Percentiles rank a stretch among this genome's conserved stretches.
Conservation (phyloP, 2,888 invertebrate genomes). For the Diplolepis rosae region DNA sequence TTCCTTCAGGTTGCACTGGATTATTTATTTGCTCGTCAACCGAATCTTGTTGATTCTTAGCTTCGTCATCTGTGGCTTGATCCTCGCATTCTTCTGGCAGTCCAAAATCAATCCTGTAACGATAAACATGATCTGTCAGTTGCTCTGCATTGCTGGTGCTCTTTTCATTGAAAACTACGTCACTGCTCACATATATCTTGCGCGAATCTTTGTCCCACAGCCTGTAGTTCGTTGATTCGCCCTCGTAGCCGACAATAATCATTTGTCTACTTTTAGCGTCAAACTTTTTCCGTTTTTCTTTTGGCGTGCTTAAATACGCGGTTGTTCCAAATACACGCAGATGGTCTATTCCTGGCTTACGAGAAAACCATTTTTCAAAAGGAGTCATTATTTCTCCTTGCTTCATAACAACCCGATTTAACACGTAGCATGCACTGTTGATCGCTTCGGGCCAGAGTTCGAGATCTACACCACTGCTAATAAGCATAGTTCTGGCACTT, state of each 20-base stretch:
- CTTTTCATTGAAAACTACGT: too few species aligned
- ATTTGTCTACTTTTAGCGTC: constrained; percentile 23
- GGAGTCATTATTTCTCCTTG: constrained; percentile 28
- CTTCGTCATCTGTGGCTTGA: neutral
- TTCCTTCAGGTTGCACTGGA: neutral
- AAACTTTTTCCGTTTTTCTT: constrained; percentile 34
- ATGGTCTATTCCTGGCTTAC: constrained; percentile 47
- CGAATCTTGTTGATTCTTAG: too few species aligned
- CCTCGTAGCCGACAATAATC: constrained; percentile 35
- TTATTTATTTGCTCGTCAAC: neutral
- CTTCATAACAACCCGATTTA: constrained; percentile 50
- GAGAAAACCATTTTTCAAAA: constrained; percentile 32
- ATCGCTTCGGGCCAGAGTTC: constrained; percentile 56
- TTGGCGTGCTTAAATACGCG: constrained; percentile 35
- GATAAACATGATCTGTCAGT: too few species aligned
- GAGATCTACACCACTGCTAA: neutral
- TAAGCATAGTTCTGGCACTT: constrained; percentile 34
- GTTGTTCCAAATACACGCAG: constrained; percentile 52
- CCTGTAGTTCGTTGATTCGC: constrained; percentile 40
- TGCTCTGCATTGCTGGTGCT: too few species aligned
- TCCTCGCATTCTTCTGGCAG: neutral
- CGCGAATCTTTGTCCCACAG: constrained; percentile 1
- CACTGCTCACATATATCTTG: too few species aligned
- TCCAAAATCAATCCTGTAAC: too few species aligned
- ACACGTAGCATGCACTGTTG: constrained; percentile 42